phyloP scores from a whole-genome alignment of 1,140 invertebrate genomes.

The Ruditapes philippinarum region DNA sequence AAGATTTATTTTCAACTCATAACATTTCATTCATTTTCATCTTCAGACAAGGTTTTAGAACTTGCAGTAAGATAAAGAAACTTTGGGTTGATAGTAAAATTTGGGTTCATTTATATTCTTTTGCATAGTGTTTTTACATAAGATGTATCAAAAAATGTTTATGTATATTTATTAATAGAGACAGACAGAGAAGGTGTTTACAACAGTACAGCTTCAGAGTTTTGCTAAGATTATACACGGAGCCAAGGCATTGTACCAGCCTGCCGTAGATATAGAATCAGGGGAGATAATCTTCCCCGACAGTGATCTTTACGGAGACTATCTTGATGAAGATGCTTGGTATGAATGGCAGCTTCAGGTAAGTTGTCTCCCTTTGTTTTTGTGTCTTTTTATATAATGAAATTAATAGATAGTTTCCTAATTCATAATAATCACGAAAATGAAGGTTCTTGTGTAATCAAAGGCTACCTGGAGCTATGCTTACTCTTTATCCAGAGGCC shows the following conservation, averaged over 20 bases:
- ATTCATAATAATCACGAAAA: no score
- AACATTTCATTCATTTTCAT: no score
- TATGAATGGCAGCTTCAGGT: conserved; percentile 83
- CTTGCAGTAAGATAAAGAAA: not conserved
- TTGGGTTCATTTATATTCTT: not conserved
- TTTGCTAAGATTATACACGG: conserved; percentile 74
- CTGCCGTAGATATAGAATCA: conserved; percentile 73
- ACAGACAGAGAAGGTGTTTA: conserved; percentile 60
- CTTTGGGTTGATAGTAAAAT: not conserved
- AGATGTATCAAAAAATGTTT: not conserved
- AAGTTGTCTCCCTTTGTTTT: conserved; percentile 37
- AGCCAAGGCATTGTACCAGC: conserved; percentile 55
- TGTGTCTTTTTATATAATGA: no score
- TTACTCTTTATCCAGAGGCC: no score
- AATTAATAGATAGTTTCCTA: no score
- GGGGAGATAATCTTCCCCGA: conserved; percentile 78
- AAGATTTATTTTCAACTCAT: no score
- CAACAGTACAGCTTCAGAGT: conserved; percentile 68
- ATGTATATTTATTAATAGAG: conserved; percentile 68
- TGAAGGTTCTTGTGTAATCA: no score
- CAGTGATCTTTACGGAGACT: conserved; percentile 82
- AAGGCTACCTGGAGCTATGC: no score
- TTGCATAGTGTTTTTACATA: not conserved
- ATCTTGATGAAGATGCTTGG: conserved; percentile 84
- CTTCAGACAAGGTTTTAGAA: no score